These are phyloP conservation scores for Steinernema carpocapsae DNA, from an alignment of 2,888 invertebrate species.

Conservation along the genomic window DNA sequence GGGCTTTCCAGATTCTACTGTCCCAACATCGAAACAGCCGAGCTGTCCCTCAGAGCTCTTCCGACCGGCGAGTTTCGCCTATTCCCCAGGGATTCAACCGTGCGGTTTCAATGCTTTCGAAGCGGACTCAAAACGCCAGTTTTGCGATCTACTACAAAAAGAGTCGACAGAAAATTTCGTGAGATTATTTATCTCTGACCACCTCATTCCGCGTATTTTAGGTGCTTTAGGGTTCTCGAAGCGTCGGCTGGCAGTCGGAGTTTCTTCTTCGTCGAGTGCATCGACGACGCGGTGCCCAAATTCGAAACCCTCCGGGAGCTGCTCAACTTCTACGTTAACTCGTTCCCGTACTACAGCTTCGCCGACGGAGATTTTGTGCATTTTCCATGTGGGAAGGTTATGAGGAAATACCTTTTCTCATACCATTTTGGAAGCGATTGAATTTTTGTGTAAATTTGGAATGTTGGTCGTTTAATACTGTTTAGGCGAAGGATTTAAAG, in stretches of 20 bases:
- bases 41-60: neutral
- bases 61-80: neutral
- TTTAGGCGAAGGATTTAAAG: neutral
- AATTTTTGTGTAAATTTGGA: too few relatives aligned
- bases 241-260: neutral
- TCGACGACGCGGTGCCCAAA: neutral
- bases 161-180: neutral
- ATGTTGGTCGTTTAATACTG: too few relatives aligned
- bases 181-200: neutral
- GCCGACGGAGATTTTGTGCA: neutral
- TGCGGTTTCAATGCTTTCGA: neutral
- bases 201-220: neutral
- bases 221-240: neutral
- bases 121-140: neutral
- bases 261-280: slow-evolving; percentile 19
- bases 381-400: slow-evolving; percentile 2
- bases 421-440: neutral
- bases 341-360: slow-evolving; percentile 18
- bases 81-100: neutral
- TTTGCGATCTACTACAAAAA: slow-evolving; percentile 11
- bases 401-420: neutral
- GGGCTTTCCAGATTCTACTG: neutral
- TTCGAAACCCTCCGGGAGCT: slow-evolving; percentile 5
- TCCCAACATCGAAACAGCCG: neutral
- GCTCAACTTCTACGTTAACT: slow-evolving; percentile 22